Evolutionary conservation across 2,797 vertebrate genomes (phyloP), one percentile per base, ranked within the genome.

Genomic region (Danio kyathit): DNA sequence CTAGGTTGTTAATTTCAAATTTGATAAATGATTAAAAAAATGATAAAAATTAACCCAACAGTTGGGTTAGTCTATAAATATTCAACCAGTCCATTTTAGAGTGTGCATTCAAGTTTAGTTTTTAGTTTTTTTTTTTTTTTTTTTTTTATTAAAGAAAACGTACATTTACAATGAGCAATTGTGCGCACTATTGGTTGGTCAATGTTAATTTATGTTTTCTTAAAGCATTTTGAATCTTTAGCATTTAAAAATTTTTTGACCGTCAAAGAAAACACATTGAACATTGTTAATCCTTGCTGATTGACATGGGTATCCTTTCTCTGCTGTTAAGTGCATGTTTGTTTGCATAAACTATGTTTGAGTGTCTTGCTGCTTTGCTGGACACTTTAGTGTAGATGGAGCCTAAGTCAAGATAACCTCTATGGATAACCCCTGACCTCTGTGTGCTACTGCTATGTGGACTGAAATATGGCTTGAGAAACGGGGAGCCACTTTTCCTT

Each of bases 391-490:
- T 11, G 9, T 81, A 49, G 84, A 80, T 76, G 59, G 11, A 75
- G 81, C 61, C 21, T 79, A 29, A 76, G n/a, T 57, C 54, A 63
- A 51, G 83, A 82, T 85, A 85, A 87, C 83, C 83, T 83, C 73
- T 17, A 8, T 9, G 17, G 86, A 85, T 87, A 85, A 83, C 83
- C 76, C 85, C 72, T 85, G 79, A 80, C 67, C 76, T 71, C 44
- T 43, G 17, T 59, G 41, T 70, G 51, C 74, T 81, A 46, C 83
- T 71, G 78, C 21, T 79, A 9, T 81, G 70, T 44, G 9, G 60
- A 61, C 60, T 79, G 73, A 81, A 83, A 81, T 74, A 76, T 83
- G 78, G 67, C 19, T 64, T 57, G 60, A 73, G 64, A 71, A 73
- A 41, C n/a, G 12, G 46, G 70, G 43, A 78, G 64, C 65, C 74